Percentiles rank a stretch among this genome's conserved stretches.
These are phyloP conservation scores for Paracentrotus lividus DNA, from an alignment of 53 echinoderm and acorn worm species.

Conservation along the genomic window DNA sequence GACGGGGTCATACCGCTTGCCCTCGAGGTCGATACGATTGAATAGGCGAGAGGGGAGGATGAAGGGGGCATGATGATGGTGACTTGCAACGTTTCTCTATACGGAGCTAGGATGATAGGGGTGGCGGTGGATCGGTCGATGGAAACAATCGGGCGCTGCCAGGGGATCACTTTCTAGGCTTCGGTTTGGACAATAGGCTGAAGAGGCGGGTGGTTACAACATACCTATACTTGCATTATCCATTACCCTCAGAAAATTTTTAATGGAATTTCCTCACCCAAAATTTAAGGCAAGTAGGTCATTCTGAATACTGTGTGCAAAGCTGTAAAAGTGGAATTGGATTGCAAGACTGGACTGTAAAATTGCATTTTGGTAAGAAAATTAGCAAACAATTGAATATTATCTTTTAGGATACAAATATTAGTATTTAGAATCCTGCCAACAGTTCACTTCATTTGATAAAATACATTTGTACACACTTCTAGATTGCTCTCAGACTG, in stretches of 20 bases:
- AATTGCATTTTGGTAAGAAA: neutral
- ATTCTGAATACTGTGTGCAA: neutral
- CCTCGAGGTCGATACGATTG: slow-evolving; percentile 60
- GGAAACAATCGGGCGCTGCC: neutral
- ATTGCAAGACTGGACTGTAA: neutral
- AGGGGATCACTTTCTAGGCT: neutral
- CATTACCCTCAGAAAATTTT: neutral
- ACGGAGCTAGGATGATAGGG: neutral
- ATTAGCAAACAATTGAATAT: neutral
- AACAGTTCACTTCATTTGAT: neutral
- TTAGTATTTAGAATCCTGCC: neutral
- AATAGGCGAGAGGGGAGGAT: slow-evolving; percentile 28
- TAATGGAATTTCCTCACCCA: neutral
- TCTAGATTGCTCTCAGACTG: neutral
- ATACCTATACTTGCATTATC: neutral
- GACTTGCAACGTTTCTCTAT: neutral
- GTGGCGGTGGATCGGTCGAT: neutral
- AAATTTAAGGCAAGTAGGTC: neutral
- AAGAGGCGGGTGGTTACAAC: neutral
- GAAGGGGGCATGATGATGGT: neutral
- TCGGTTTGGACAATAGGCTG: neutral
- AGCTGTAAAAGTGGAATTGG: neutral
- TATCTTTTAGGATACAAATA: neutral
- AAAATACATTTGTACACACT: neutral
- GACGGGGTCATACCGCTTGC: slow-evolving; percentile 55